These are phyloP conservation scores for Lithosia quadra DNA, from an alignment of 2,888 invertebrate species.

Conservation along the genomic window DNA sequence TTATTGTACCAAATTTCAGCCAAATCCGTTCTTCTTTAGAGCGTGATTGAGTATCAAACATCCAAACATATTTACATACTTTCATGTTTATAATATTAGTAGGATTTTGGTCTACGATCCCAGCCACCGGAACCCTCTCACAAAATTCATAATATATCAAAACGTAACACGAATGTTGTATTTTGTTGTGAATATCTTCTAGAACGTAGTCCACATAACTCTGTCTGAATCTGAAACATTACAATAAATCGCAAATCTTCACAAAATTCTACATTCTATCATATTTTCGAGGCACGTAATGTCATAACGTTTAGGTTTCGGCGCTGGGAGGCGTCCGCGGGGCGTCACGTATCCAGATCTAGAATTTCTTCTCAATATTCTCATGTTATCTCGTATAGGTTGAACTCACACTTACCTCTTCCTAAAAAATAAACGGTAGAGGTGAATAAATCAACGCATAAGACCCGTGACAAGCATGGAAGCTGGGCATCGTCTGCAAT, in stretches of 20 bases:
- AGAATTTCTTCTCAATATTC: constrained; percentile 69
- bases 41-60: no score
- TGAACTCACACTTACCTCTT: constrained; percentile 29
- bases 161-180: not conserved
- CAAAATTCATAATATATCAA: not conserved
- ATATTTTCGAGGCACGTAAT: constrained; percentile 54
- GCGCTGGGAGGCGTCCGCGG: constrained; percentile 48
- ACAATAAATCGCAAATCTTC: constrained; percentile 1
- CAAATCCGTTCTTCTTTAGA: no score
- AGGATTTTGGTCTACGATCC: no score
- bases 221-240: not conserved
- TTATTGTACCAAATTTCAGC: no score
- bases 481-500: no score
- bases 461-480: no score
- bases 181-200: not conserved
- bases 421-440: not conserved
- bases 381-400: constrained; percentile 61
- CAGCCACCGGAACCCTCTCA: no score
- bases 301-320: constrained; percentile 57
- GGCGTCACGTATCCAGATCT: constrained; percentile 66
- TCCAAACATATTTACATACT: no score
- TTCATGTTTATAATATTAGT: no score
- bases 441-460: no score
- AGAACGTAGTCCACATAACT: not conserved
- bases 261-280: constrained; percentile 27